Percentiles rank a stretch among this genome's conserved stretches.
Evolutionary conservation across 2,888 invertebrate genomes (phyloP).

Genomic region (Tolmerus cingulatus): DNA sequence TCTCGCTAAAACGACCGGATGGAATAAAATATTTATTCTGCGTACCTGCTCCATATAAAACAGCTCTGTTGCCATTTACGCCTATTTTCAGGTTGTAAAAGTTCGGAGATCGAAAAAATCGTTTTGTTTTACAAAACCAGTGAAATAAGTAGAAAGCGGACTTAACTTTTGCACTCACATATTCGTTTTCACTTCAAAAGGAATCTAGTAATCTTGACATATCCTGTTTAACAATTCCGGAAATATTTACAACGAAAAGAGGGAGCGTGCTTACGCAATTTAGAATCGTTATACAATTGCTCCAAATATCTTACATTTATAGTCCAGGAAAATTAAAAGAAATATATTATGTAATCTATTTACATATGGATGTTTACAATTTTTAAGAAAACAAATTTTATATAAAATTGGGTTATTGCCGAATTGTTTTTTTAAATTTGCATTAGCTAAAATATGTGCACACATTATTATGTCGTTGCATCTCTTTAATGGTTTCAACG

Average conservation of each 20-base stretch:
- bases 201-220: not conserved
- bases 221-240: not conserved
- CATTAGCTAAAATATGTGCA: too few relatives aligned
- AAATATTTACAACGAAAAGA: not conserved
- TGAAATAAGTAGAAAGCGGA: not conserved
- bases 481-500: too few relatives aligned
- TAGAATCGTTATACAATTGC: not conserved
- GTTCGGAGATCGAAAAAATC: not conserved
- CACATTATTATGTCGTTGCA: too few relatives aligned
- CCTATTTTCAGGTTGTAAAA: not conserved
- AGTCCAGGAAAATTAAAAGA: too few relatives aligned
- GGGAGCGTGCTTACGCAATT: not conserved
- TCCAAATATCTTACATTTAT: too few relatives aligned
- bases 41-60: not conserved
- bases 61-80: not conserved
- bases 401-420: too few relatives aligned
- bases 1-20: not conserved
- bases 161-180: not conserved
- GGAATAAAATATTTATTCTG: not conserved
- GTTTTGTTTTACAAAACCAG: not conserved
- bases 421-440: too few relatives aligned
- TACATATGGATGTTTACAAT: too few relatives aligned
- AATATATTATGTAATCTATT: too few relatives aligned
- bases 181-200: not conserved
- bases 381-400: too few relatives aligned